phyloP scores from a whole-genome alignment of 2,113 vertebrate species.

The Strigops habroptila region DNA sequence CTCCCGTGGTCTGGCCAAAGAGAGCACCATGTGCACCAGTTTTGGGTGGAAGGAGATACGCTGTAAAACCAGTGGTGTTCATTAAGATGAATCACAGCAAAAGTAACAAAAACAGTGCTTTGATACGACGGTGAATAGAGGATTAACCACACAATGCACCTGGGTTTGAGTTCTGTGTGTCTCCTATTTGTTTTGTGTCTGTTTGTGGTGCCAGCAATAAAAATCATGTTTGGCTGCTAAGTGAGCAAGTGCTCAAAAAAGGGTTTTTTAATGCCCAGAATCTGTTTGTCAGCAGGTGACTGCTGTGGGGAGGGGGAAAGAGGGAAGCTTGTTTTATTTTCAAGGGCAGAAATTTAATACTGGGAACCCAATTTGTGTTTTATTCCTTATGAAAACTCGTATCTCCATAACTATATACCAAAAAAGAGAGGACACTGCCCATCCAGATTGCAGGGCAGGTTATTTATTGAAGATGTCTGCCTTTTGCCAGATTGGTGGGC shows the following conservation, averaged over 20 bases:
- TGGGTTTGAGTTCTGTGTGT: neutral
- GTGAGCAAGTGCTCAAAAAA: neutral
- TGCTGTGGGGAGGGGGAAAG: neutral
- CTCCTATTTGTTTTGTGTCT: neutral
- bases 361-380: neutral
- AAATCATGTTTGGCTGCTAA: slow-evolving; percentile 10
- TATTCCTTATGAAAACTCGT: neutral
- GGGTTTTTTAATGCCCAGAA: neutral
- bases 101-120: slow-evolving; percentile 30
- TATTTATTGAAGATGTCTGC: slow-evolving; percentile 39
- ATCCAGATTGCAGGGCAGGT: neutral
- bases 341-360: neutral
- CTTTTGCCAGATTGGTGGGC: slow-evolving; percentile 1
- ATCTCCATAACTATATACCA: neutral
- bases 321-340: neutral
- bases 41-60: neutral
- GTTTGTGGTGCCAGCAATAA: neutral
- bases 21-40: fast-evolving
- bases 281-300: neutral
- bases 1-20: neutral
- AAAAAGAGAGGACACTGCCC: neutral
- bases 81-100: neutral
- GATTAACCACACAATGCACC: slow-evolving; percentile 10
- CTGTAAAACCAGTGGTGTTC: neutral
- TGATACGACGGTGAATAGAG: neutral